Conservation (phyloP, 2,797 vertebrate species). For the Pangasius larnaudii region DNA sequence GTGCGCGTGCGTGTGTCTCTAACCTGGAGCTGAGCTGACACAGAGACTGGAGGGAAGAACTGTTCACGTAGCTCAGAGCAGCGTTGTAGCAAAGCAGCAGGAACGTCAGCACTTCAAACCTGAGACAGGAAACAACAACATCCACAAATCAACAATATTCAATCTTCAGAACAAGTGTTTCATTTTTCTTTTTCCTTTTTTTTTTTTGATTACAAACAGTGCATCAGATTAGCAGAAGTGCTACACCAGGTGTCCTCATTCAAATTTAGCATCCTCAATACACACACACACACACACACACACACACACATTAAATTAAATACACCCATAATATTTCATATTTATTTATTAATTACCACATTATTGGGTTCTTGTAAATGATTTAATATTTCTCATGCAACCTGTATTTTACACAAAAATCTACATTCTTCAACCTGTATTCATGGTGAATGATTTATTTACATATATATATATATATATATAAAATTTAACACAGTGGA, state of each 20-base stretch:
- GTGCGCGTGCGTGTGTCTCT: neutral
- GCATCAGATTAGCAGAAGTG: neutral
- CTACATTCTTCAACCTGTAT: neutral
- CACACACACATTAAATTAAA: neutral
- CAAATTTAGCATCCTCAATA: neutral
- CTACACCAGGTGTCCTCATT: neutral
- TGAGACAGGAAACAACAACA: slow-evolving; percentile 58
- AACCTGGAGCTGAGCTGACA: slow-evolving; percentile 97
- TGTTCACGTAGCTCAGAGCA: slow-evolving; percentile 91
- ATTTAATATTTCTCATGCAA: neutral
- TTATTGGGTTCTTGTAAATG: neutral
- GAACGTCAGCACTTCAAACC: slow-evolving; percentile 97
- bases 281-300: no score
- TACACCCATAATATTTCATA: neutral
- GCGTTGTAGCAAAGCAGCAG: slow-evolving; percentile 96
- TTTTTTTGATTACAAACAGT: neutral
- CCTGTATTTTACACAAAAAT: neutral
- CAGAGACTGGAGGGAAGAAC: slow-evolving; percentile 91
- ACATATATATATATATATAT: no score
- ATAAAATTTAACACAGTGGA: no score
- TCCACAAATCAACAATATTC: neutral
- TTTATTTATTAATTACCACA: neutral
- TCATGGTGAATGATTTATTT: neutral
- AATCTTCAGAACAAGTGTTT: neutral
- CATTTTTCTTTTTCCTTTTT: neutral